Evolutionary conservation across 2,113 vertebrate genomes (phyloP).

Genomic region (Zosterops borbonicus): DNA sequence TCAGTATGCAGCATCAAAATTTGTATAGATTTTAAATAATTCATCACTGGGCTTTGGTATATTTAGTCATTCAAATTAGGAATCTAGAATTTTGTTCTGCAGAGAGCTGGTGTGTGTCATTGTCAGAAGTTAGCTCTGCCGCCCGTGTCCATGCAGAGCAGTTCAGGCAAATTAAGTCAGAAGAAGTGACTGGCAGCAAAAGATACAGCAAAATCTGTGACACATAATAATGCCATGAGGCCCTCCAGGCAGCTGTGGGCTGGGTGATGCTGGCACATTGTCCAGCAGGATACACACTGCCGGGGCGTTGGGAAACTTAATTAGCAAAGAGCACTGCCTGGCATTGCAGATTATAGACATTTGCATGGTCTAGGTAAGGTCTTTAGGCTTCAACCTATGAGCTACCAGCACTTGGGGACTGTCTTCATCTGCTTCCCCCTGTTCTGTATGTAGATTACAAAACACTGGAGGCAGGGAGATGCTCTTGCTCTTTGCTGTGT

Average conservation of each 20-base stretch:
- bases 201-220: background rate
- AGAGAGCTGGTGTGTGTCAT: background rate
- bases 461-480: background rate
- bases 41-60: background rate
- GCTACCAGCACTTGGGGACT: background rate
- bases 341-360: background rate
- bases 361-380: background rate
- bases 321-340: background rate
- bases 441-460: background rate
- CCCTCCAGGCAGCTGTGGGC: background rate
- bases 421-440: background rate
- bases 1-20: background rate
- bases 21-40: conserved; percentile 39
- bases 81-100: background rate
- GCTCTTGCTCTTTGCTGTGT: background rate
- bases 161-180: background rate
- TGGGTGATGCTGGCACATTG: background rate
- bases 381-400: background rate
- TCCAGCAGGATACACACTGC: background rate
- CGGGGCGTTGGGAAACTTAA: background rate
- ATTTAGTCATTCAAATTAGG: conserved; percentile 21
- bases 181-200: background rate
- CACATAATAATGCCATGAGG: background rate
- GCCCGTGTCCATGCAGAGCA: background rate
- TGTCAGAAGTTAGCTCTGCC: background rate